Base-by-base conservation (phyloP, 2,113 vertebrate genomes). In the Cavia aperea region DNA sequence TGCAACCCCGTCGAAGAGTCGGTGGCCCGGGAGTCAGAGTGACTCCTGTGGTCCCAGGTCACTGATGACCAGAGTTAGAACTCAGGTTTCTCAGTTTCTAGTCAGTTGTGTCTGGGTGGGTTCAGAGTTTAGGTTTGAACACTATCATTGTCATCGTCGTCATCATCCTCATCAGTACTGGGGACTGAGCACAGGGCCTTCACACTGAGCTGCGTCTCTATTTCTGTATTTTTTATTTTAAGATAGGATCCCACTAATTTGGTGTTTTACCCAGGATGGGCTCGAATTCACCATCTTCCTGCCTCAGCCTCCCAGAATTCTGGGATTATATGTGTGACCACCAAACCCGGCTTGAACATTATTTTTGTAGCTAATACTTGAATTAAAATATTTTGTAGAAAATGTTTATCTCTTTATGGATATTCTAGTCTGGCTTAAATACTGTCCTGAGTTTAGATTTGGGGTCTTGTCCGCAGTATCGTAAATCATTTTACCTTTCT, bases 401-500 rank as follows among this genome's bases (percentile, higher is more conserved):
- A 90, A 49, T 43, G 66, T 36, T 82, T 68, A 62, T 33, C 92
- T 66, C 31, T 29, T 89, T 77, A 18, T 84, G 63, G 75, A 78
- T 33, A 24, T 83, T 93, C 46, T 90, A 73, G n/a, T n/a, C 46
- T 94, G 63, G 23, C 39, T 90, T 87, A 70, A 73, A 43, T 91
- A 46, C 14, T 63, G 24, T 23, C 10, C 39, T 81, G 56, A 60
- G 60, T 70, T 89, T 78, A 60, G 19, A 87, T 89, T 72, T 95
- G 77, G 88, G 62, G 5, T 18, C 18, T 26, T 60, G 77, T 86
- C 85, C 93, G 15, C 72, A 82, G 33, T 84, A 7, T 68, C 51
- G 19, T 73, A 75, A 78, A 81, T 94, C 15, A 62, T 94, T 95
- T 93, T 63, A 96, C 54, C 66, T 92, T 93, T 93, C 12, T 21